phyloP scores from a whole-genome alignment of 2,888 invertebrate genomes.

The Acanthoscelides obtectus region DNA sequence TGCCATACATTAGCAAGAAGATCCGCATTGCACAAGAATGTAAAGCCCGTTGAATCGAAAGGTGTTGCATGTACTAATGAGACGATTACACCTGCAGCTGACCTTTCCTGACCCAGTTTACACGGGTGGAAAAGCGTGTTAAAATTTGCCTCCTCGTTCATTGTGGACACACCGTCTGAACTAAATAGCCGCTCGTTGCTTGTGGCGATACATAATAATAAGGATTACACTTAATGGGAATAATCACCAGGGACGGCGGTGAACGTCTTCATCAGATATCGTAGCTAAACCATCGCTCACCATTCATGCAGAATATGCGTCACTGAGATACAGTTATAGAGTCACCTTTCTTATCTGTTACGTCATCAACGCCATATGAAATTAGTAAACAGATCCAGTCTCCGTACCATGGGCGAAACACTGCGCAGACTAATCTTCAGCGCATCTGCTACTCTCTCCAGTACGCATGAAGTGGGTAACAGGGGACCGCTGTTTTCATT shows the following conservation, averaged over 20 bases:
- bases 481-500: no score
- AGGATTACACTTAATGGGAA: background rate
- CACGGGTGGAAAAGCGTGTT: background rate
- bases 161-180: background rate
- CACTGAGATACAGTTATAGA: no score
- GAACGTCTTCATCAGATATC: no score
- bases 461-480: no score
- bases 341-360: no score
- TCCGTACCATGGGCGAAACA: no score
- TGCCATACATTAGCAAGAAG: background rate
- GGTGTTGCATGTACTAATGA: background rate
- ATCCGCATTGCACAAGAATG: background rate
- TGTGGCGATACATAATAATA: background rate
- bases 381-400: no score
- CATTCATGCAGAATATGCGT: no score
- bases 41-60: background rate
- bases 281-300: no score
- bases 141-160: background rate
- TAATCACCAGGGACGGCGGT: background rate
- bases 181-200: background rate
- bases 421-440: no score
- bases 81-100: background rate
- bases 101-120: background rate
- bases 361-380: no score
- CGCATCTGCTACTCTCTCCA: no score